Conservation (phyloP, 2,797 vertebrate genomes). For the Hyperoplus lanceolatus region DNA sequence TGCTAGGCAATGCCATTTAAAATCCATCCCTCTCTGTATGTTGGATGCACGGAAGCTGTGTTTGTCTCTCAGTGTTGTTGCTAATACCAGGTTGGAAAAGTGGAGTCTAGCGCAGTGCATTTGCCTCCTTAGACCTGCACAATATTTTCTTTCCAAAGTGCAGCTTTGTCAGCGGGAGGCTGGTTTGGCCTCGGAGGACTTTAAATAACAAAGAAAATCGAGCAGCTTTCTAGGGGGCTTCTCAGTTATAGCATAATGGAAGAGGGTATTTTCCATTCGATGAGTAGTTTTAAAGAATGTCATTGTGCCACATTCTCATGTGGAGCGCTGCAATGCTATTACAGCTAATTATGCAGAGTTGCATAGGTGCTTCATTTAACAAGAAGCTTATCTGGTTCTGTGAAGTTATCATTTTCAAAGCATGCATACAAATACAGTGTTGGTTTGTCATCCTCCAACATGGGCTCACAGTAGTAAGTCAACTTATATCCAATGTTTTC, state of each 20-base stretch:
- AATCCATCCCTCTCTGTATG: constrained; percentile 70
- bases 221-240: constrained; percentile 30
- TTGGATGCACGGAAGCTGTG: constrained; percentile 62
- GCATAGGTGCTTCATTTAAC: constrained; percentile 24
- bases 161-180: constrained; percentile 30
- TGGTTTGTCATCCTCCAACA: constrained; percentile 12
- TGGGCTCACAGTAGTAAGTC: constrained; percentile 6
- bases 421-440: constrained; percentile 30
- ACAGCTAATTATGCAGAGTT: constrained; percentile 19
- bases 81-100: constrained; percentile 51
- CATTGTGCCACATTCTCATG: constrained; percentile 28
- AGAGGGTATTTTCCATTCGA: constrained; percentile 28
- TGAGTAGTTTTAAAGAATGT: constrained; percentile 51
- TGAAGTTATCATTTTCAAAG: constrained; percentile 32
- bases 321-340: constrained; percentile 16
- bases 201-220: constrained; percentile 44
- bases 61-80: constrained; percentile 64
- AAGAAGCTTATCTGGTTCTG: constrained; percentile 38
- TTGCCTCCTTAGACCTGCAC: constrained; percentile 39
- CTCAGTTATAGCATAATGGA: constrained; percentile 26
- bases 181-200: constrained; percentile 44
- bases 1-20: constrained; percentile 84
- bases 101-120: constrained; percentile 33
- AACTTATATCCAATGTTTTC: constrained; percentile 16
- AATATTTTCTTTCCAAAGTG: constrained; percentile 42